Percentiles rank a stretch among this genome's conserved stretches.
phyloP scores from a whole-genome alignment of 2,888 invertebrate species.

The Hanleya hanleyi region DNA sequence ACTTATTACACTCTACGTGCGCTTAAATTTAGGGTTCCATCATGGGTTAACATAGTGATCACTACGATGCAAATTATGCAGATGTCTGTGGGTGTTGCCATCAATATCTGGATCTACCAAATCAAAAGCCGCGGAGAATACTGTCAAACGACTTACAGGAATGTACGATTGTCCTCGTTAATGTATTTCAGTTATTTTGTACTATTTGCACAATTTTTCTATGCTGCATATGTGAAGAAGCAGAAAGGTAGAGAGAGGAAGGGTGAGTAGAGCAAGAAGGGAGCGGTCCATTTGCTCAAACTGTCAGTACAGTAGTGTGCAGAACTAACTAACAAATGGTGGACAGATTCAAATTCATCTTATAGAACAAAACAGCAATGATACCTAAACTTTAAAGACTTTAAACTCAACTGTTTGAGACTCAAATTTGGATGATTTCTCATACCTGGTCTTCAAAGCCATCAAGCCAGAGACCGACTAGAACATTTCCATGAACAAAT shows the following conservation, averaged over 20 bases:
- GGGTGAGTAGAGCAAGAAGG: too few species aligned
- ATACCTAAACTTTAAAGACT: too few species aligned
- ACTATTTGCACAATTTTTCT: slow-evolving; percentile 62
- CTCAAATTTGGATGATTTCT: too few species aligned
- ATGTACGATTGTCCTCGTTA: slow-evolving; percentile 58
- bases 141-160: slow-evolving; percentile 73
- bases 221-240: slow-evolving; percentile 38
- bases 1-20: slow-evolving; percentile 73
- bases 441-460: too few species aligned
- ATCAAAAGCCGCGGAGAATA: slow-evolving; percentile 60
- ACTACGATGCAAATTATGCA: slow-evolving; percentile 91
- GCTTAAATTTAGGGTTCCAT: slow-evolving; percentile 75
- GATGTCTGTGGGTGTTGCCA: slow-evolving; percentile 94
- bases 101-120: slow-evolving; percentile 86
- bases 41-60: slow-evolving; percentile 86
- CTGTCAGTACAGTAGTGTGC: too few species aligned
- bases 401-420: too few species aligned
- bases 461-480: too few species aligned
- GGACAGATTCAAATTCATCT: too few species aligned
- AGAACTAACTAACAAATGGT: too few species aligned
- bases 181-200: slow-evolving; percentile 64
- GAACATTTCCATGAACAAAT: too few species aligned
- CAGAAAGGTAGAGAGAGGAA: not conserved
- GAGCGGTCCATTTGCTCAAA: too few species aligned
- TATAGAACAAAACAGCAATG: too few species aligned